A percentile compares a stretch with the other conserved stretches of the same genome.
Conservation (phyloP, 2,888 invertebrate genomes). For the Aricia artaxerxes region DNA sequence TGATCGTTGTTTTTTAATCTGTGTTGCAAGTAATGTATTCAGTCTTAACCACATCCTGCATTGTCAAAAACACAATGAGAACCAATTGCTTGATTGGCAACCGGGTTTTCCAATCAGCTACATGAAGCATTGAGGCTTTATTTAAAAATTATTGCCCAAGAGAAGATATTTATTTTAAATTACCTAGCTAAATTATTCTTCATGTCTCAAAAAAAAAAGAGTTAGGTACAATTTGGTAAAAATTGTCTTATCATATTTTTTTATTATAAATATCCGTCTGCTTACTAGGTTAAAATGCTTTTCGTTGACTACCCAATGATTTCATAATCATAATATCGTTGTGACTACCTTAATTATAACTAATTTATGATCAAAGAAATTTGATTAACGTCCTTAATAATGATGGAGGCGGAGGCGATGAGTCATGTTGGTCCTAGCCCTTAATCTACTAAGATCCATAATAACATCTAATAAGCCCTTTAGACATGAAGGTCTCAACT, state of each 20-base stretch:
- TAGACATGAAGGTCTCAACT: not conserved
- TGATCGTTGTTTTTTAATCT: slow-evolving; percentile 1
- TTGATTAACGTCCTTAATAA: not conserved
- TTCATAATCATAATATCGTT: not conserved
- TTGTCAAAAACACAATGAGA: slow-evolving; percentile 13
- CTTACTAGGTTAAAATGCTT: too few species aligned
- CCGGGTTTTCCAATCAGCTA: not conserved
- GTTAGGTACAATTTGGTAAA: too few species aligned
- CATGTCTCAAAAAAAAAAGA: too few species aligned
- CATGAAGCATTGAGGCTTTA: not conserved
- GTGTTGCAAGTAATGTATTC: not conserved
- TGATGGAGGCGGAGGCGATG: not conserved
- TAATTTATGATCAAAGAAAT: slow-evolving; percentile 5
- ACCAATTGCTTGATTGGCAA: slow-evolving; percentile 7
- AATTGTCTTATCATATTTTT: too few species aligned
- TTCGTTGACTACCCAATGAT: too few species aligned
- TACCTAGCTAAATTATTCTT: too few species aligned
- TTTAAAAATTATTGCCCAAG: too few species aligned
- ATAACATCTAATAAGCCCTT: not conserved
- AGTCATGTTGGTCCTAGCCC: not conserved
- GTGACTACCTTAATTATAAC: not conserved
- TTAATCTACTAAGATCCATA: not conserved
- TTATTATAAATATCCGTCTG: too few species aligned
- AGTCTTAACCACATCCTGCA: slow-evolving; percentile 1
- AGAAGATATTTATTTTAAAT: too few species aligned